Evolutionary conservation across 1,140 invertebrate species (phyloP).

Genomic region (Parapsyche elsis): DNA sequence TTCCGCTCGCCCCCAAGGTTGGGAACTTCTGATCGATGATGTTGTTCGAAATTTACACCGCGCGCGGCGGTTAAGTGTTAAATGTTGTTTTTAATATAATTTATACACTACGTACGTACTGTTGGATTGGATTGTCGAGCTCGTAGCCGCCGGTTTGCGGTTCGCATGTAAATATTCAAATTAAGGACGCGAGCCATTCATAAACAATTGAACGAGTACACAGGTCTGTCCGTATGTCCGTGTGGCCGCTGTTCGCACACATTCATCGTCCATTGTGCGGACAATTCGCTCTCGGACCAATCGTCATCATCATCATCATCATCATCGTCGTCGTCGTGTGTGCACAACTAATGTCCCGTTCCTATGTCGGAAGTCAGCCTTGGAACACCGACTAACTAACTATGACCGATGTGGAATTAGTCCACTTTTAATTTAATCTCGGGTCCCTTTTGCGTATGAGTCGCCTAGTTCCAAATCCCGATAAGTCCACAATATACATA

Average conservation of each 20-base stretch:
- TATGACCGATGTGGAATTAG: too few relatives aligned
- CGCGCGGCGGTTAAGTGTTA: too few relatives aligned
- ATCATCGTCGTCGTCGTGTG: background rate
- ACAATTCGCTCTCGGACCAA: background rate
- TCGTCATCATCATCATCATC: too few relatives aligned
- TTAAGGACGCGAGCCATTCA: constrained; percentile 51
- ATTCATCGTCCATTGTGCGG: background rate
- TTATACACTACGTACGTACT: too few relatives aligned
- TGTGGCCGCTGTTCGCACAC: background rate
- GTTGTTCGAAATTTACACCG: too few relatives aligned
- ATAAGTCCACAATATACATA: too few relatives aligned
- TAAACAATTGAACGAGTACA: constrained; percentile 46
- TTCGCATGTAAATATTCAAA: constrained; percentile 51
- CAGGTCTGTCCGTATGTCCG: background rate
- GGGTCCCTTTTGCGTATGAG: too few relatives aligned
- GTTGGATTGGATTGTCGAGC: background rate
- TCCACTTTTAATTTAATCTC: too few relatives aligned
- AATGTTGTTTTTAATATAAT: too few relatives aligned
- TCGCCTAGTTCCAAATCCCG: too few relatives aligned
- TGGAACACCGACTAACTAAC: too few relatives aligned
- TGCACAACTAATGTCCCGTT: background rate
- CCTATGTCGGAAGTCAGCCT: too few relatives aligned
- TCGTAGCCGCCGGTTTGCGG: constrained; percentile 22
- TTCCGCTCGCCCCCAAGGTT: background rate
- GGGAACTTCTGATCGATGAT: background rate